Conservation (phyloP, 1,140 invertebrate genomes). For the Cecropterus lyciades region DNA sequence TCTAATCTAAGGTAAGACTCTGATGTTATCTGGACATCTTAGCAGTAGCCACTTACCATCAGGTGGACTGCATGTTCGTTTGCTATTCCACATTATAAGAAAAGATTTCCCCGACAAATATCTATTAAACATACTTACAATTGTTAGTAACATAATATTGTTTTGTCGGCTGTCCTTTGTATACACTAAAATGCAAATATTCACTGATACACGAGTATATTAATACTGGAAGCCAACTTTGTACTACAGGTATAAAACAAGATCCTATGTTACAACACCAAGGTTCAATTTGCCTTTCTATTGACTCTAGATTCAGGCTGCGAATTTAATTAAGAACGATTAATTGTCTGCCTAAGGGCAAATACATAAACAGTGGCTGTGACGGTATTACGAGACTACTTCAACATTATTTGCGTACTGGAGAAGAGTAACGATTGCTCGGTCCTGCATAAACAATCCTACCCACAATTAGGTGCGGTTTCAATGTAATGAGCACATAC, state of each 20-base stretch:
- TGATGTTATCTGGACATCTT: no score
- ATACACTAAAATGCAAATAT: no score
- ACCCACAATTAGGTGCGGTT: neutral
- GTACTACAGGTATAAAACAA: neutral
- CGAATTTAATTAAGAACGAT: constrained; percentile 2
- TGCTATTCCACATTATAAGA: no score
- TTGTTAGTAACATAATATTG: no score
- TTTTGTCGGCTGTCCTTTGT: no score
- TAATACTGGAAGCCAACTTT: neutral
- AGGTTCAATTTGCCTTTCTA: neutral
- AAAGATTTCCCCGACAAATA: no score
- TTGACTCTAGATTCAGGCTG: neutral
- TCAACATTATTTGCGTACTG: neutral
- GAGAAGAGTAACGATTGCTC: neutral
- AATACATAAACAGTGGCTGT: neutral
- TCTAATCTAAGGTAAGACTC: no score
- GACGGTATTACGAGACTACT: neutral
- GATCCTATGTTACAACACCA: neutral
- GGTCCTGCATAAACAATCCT: neutral
- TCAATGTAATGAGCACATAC: neutral
- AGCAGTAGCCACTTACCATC: no score
- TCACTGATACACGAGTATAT: neutral
- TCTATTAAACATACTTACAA: no score
- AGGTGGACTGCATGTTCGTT: no score
- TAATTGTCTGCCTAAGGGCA: neutral